Base-by-base conservation (phyloP, 2,113 vertebrate species). In the Bagarius yarrelli region DNA sequence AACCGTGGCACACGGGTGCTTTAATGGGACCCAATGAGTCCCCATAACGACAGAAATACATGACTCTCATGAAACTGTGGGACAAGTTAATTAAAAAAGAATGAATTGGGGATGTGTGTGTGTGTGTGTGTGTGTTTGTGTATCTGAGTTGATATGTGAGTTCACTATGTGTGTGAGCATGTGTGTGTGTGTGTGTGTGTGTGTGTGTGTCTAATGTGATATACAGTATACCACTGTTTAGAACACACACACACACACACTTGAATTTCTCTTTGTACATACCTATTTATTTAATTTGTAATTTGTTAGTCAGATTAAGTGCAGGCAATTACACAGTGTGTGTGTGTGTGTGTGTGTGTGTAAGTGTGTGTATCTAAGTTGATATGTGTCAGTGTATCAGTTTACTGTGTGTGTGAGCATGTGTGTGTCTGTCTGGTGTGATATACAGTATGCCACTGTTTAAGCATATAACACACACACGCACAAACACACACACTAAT, bases 181-280 rank as follows among this genome's bases (percentile, higher is more conserved):
- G 60, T 80, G 36, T 86, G 60, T 78, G 75, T 85, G 85, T 89
- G 59, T 85, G 61, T 83, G 77, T 78, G 44, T 83, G 78, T 83
- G 36, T 67, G 76, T 71, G 57, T 59, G n/a, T 13, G 23, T 23
- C 6, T 55, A 19, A n/a, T n/a, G n/a, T n/a, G n/a, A n/a, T n/a
- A n/a, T n/a, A n/a, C n/a, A n/a, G n/a, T n/a, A n/a, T n/a, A n/a
- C n/a, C n/a, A n/a, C n/a, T n/a, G n/a, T n/a, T n/a, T n/a, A n/a
- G 14, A 34, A 2, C 55, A n/a, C 21, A 57, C 55, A 57, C 55
- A n/a, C 16, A 21, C 55, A 57, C 19, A 57, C 19, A 21, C 55
- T 8, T 8, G 19, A 1, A 44, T 12, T 25, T 13, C 4, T n/a
- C 14, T 47, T 47, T 25, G 34, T 44, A 44, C 12, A 25, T n/a